Conservation (phyloP, 2,113 vertebrate species). For the Platichthys stellatus region DNA sequence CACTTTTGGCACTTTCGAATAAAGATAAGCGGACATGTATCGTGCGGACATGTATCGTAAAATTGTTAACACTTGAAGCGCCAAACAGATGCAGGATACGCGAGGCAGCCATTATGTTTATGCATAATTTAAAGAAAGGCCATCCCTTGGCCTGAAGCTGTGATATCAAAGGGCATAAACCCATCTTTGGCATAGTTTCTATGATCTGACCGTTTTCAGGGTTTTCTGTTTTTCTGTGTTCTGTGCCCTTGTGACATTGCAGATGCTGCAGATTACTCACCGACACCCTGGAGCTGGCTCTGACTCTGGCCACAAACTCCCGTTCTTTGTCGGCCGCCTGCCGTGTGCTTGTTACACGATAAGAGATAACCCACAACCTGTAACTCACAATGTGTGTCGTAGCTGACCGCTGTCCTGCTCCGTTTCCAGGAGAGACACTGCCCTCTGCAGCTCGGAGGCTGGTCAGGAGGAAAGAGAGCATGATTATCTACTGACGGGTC, state of each 20-base stretch:
- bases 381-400: constrained; percentile 91
- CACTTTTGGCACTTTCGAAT: no score
- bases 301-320: constrained; percentile 94
- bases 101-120: no score
- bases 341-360: constrained; percentile 49
- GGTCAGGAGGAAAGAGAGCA: constrained; percentile 37
- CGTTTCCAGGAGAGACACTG: constrained; percentile 89
- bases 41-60: no score
- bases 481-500: background rate
- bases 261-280: constrained; percentile 79
- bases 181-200: background rate
- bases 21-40: no score
- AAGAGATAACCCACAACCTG: background rate
- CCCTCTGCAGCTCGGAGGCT: constrained; percentile 94
- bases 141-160: background rate
- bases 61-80: no score
- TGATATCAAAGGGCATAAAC: background rate
- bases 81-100: no score
- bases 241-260: background rate
- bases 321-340: constrained; percentile 93
- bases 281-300: constrained; percentile 93
- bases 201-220: background rate
- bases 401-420: constrained; percentile 89
- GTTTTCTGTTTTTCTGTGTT: background rate
- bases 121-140: background rate